phyloP scores from a whole-genome alignment of 2,888 invertebrate species.

The Abscondita cerata region DNA sequence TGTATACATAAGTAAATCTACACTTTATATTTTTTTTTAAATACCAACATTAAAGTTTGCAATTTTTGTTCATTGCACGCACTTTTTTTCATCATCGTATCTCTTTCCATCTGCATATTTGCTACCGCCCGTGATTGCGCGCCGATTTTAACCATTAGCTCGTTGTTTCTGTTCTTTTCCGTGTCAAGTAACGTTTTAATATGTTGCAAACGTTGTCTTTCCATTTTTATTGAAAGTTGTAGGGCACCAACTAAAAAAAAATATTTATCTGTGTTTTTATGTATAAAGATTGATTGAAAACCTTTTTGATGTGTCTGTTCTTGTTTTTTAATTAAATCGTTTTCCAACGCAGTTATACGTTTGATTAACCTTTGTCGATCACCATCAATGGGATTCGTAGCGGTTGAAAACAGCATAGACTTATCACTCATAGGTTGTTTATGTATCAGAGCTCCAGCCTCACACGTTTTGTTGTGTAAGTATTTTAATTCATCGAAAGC shows the following conservation, averaged over 20 bases:
- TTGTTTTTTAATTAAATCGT: slow-evolving; percentile 61
- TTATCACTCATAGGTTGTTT: slow-evolving; percentile 48
- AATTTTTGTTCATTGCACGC: slow-evolving; percentile 40
- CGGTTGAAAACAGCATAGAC: neutral
- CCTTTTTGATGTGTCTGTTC: slow-evolving; percentile 61
- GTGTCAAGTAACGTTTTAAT: slow-evolving; percentile 37
- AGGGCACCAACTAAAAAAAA: slow-evolving; percentile 38
- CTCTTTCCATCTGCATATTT: slow-evolving; percentile 43
- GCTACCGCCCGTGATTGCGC: slow-evolving; percentile 40
- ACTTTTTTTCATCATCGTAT: slow-evolving; percentile 40
- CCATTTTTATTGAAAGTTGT: slow-evolving; percentile 40
- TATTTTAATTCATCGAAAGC: slow-evolving; percentile 64
- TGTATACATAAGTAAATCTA: neutral
- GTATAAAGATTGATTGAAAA: too few relatives aligned
- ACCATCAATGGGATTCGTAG: neutral
- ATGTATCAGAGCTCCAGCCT: slow-evolving; percentile 59
- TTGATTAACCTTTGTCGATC: slow-evolving; percentile 44
- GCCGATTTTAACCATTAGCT: slow-evolving; percentile 38
- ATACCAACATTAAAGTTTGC: slow-evolving; percentile 37
- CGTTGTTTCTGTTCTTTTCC: slow-evolving; percentile 42
- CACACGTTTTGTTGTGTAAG: slow-evolving; percentile 63
- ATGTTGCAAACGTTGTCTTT: slow-evolving; percentile 42
- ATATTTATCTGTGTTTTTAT: too few relatives aligned
- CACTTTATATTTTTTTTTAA: too few relatives aligned
- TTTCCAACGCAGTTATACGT: slow-evolving; percentile 57